Evolutionary conservation across 2,797 vertebrate species (phyloP), one percentile per base, ranked within the genome.

Genomic region (Chrysocyon brachyurus): DNA sequence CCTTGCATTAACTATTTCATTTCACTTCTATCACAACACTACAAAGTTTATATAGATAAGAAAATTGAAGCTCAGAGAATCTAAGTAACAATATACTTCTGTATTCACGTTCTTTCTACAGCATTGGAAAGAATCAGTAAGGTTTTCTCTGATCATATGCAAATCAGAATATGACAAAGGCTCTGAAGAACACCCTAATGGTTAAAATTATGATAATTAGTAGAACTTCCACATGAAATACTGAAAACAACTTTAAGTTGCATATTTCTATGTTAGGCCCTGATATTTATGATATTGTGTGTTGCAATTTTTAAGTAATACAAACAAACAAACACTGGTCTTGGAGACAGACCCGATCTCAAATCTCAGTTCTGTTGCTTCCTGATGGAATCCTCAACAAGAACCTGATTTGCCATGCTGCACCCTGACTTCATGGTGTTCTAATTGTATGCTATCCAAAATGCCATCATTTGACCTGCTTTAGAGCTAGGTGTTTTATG

Each of bases 141-240:
- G 26, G 26, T 84, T 91, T 78, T n/a, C 63, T 77, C 59, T 26
- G 8, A 16, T 78, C 3, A n/a, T 72, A 19, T 19, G 24, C 54
- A 94, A 81, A 92, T 77, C 26, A 52, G 46, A 70, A 26, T 86
- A 61, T 82, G 78, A 81, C 63, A 81, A 91, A 78, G 61, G 24
- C 26, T 68, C 46, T 72, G 56, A 86, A 40, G 26, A 19, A 92
- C 10, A 78, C 16, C 36, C n/a, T 54, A 36, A 12, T 46, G 7
- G 26, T 91, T 87, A 89, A 92, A 77, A 59, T 63, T 95, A 28
- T 31, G 54, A 90, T 22, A 93, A 68, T 84, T 91, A 84, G 7
- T 91, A 85, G n/a, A 84, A 40, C 59, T 88, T 81, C 56, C 28
- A 84, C 59, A 89, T 46, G 22, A 87, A 85, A 82, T 28, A 12